Evolutionary conservation across 1,140 invertebrate genomes (phyloP), one percentile per base, ranked within the genome.

Genomic region (Drosophila lacertosa): DNA sequence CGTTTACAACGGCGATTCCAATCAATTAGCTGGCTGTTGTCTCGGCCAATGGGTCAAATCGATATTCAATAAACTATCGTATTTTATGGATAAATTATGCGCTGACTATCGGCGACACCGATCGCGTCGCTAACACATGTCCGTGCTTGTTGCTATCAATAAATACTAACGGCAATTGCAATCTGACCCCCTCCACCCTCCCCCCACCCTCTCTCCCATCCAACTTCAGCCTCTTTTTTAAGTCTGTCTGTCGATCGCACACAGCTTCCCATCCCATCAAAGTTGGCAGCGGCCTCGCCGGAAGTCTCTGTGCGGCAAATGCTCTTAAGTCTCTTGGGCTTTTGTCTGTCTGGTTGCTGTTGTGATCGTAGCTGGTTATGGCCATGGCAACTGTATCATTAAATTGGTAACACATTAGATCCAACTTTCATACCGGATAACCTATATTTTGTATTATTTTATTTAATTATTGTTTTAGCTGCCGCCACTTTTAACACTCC

Each of bases 41-140:
- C 18, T 59, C 32, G 62, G 68, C 64, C 82, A 77, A 42, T 84
- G 77, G 80, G 80, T 84, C 80, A 84, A 71, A 35, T 65, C 51
- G 66, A 54, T 44, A 75, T 26, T 57, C 22, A 24, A 47, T 78
- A 68, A 73, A 80, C 71, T 67, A 71, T 69, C 55, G 58, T 68
- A 86, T 77, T 86, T 84, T 86, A 69, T 79, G 76, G 82, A 86
- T 86, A 71, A 86, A 74, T 88, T 77, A 86, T 79, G 81, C 81
- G 82, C 65, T 71, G 71, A 54, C 64, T 71, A 60, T 70, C 77
- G 47, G 47, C 63, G 63, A 68, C 69, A 68, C 58, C 65, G 59
- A 65, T 77, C 82, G 82, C 73, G 81, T 86, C 77, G 84, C 68
- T 81, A 88, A 86, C 81, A 88, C 69, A 88, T 88, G 82, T 81